These are phyloP conservation scores for Drosophila neotestacea DNA, from an alignment of 2,888 invertebrate genomes.

Conservation along the genomic window DNA sequence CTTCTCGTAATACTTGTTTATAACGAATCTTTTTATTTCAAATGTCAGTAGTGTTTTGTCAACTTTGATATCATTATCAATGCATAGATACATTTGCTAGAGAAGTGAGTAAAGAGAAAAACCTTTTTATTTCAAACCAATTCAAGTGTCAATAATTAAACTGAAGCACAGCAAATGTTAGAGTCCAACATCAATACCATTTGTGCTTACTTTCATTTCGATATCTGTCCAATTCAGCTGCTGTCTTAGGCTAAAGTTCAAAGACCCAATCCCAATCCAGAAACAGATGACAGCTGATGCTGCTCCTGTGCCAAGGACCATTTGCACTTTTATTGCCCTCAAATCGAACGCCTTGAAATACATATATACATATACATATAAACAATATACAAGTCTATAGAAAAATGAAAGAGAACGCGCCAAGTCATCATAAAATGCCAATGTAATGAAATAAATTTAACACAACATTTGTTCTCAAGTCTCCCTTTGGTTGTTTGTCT, in stretches of 20 bases:
- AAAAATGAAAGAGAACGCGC: constrained; percentile 53
- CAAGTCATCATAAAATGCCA: constrained; percentile 74
- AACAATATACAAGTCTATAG: constrained; percentile 41
- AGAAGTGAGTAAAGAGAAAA: background rate
- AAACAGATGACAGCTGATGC: constrained; percentile 53
- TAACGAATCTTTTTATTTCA: constrained; percentile 1
- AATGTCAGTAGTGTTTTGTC: constrained; percentile 1
- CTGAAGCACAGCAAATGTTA: background rate
- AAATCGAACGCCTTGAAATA: constrained; percentile 60
- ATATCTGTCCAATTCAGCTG: constrained; percentile 48
- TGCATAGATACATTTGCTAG: background rate
- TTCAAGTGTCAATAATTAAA: constrained; percentile 20
- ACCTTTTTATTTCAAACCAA: background rate
- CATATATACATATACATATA: constrained; percentile 27
- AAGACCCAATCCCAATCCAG: constrained; percentile 41
- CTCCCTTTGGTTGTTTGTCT: constrained; percentile 10
- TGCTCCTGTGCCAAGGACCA: constrained; percentile 57
- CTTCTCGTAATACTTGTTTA: background rate
- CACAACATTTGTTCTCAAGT: constrained; percentile 68
- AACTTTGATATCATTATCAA: constrained; percentile 4
- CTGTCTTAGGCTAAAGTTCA: constrained; percentile 51
- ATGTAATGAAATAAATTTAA: constrained; percentile 75
- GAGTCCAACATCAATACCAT: constrained; percentile 1
- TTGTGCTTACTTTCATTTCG: constrained; percentile 37
- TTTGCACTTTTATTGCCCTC: constrained; percentile 71